Percentiles rank a stretch among this genome's conserved stretches.
Evolutionary conservation across 2,113 vertebrate genomes (phyloP).

Genomic region (cat (Felis catus)): DNA sequence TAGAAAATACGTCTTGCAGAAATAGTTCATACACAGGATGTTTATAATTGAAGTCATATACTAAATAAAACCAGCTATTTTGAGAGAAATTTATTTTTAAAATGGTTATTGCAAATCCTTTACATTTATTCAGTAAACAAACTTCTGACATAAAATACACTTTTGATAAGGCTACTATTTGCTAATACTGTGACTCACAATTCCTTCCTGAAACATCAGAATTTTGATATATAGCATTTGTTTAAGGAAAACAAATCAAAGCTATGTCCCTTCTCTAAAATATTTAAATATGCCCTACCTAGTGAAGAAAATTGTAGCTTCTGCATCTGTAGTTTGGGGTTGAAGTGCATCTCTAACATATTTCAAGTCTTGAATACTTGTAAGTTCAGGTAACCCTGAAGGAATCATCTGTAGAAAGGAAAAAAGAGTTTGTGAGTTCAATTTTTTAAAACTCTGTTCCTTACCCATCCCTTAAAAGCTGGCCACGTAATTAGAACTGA

Average conservation of each 20-base stretch:
- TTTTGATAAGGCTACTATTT: constrained; percentile 19
- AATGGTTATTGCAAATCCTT: not conserved
- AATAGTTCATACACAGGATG: not conserved
- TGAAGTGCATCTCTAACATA: constrained; percentile 98
- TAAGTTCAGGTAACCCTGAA: constrained; percentile 96
- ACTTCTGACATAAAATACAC: not conserved
- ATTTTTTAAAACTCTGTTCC: not conserved
- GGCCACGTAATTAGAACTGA: constrained; percentile 43
- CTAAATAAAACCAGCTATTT: constrained; percentile 37
- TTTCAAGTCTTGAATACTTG: constrained; percentile 93
- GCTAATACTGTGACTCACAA: not conserved
- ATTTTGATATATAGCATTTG: constrained; percentile 6
- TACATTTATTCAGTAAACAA: constrained; percentile 29
- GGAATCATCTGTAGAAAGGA: constrained; percentile 92
- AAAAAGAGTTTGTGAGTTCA: constrained; percentile 52
- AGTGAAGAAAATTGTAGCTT: constrained; percentile 98
- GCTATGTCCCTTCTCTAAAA: not conserved
- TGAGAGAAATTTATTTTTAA: not conserved
- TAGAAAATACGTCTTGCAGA: constrained; percentile 32
- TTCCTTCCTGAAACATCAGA: not conserved
- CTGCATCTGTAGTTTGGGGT: constrained; percentile 95
- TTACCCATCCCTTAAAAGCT: not conserved
- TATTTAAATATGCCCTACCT: constrained; percentile 85
- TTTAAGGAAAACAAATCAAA: constrained; percentile 58
- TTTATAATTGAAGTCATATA: constrained; percentile 29